Conservation (phyloP, 2,797 vertebrate genomes). For the Acanthurus tractus region DNA sequence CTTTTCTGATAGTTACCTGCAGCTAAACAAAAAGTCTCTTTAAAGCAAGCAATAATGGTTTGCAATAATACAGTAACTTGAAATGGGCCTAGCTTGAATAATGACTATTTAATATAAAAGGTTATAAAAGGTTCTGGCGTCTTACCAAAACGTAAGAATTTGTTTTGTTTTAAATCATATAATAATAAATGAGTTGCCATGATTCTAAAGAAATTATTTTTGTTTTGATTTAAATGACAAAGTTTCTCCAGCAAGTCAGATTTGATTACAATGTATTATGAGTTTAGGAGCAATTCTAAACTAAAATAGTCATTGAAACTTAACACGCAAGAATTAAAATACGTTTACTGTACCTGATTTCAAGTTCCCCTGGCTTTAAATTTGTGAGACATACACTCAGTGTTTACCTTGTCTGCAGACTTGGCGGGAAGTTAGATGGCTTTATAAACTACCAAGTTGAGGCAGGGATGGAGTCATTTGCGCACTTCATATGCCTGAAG, state of each 20-base stretch:
- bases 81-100: too few species aligned
- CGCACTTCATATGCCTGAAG: slow-evolving; percentile 23
- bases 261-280: not conserved
- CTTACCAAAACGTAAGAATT: not conserved
- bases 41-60: not conserved
- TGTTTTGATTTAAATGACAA: slow-evolving; percentile 1
- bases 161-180: slow-evolving; percentile 2
- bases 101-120: not conserved
- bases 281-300: not conserved
- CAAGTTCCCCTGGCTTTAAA: slow-evolving; percentile 20
- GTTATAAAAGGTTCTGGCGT: not conserved
- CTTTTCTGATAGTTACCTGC: not conserved
- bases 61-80: too few species aligned
- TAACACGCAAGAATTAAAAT: not conserved
- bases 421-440: slow-evolving; percentile 2
- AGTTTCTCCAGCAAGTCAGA: not conserved
- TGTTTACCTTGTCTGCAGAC: slow-evolving; percentile 20
- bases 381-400: slow-evolving; percentile 42
- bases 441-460: slow-evolving; percentile 33
- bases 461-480: slow-evolving; percentile 31
- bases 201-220: not conserved
- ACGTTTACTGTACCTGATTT: slow-evolving; percentile 58
- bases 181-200: not conserved
- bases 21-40: not conserved
- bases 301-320: not conserved